These are phyloP conservation scores for Crypturellus undulatus DNA, from an alignment of 2,113 vertebrate species.

Conservation along the genomic window DNA sequence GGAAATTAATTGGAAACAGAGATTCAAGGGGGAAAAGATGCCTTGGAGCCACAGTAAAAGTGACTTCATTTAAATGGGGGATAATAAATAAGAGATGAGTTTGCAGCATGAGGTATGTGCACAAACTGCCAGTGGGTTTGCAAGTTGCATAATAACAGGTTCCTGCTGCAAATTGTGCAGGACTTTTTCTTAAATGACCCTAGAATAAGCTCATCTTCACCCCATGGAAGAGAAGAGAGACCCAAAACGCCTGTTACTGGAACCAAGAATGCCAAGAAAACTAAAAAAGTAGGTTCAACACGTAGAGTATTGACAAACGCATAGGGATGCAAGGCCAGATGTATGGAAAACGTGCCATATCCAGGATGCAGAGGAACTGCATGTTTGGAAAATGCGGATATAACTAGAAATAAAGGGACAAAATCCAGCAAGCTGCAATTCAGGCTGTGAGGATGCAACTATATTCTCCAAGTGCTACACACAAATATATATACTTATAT, in stretches of 20 bases:
- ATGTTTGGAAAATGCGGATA: not conserved
- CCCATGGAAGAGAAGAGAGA: not conserved
- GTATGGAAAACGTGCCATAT: not conserved
- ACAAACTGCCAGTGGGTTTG: not conserved
- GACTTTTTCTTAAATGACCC: not conserved
- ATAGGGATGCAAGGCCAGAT: not conserved
- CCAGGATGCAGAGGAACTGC: not conserved
- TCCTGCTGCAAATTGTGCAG: not conserved
- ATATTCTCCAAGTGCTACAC: not conserved
- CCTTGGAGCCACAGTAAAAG: slow-evolving; percentile 34
- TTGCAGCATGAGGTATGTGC: slow-evolving; percentile 5
- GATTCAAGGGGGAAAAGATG: slow-evolving; percentile 7
- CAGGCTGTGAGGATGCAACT: not conserved
- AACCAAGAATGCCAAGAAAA: not conserved
- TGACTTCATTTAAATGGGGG: slow-evolving; percentile 30
- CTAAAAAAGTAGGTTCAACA: not conserved
- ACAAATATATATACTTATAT: fast-evolving
- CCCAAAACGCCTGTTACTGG: not conserved
- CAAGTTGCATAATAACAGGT: slow-evolving; percentile 8
- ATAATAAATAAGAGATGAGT: slow-evolving; percentile 52
- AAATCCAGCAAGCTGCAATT: not conserved
- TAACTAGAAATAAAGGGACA: not conserved
- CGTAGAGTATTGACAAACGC: fast-evolving
- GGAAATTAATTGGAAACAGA: slow-evolving; percentile 32
- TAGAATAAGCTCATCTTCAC: not conserved